These are phyloP conservation scores for Macrobrachium rosenbergii DNA, from an alignment of 1,140 invertebrate species.

Conservation along the genomic window DNA sequence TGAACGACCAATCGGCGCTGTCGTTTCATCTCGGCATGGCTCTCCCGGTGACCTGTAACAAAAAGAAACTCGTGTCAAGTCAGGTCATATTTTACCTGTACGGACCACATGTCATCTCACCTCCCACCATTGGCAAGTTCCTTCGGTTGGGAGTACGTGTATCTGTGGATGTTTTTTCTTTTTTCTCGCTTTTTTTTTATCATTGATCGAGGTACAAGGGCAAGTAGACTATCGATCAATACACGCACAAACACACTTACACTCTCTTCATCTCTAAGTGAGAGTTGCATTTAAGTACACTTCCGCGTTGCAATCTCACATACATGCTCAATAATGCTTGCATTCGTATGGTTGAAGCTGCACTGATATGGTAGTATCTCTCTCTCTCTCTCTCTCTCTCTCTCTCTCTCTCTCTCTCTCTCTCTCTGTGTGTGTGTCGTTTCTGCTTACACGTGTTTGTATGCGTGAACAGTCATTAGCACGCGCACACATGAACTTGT, in stretches of 20 bases:
- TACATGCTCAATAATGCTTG: no score
- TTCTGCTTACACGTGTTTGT: not conserved
- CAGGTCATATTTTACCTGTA: slow-evolving; percentile 24
- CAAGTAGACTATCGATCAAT: no score
- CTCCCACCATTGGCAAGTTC: not conserved
- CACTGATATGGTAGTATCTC: not conserved
- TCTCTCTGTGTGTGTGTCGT: not conserved
- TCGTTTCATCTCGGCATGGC: slow-evolving; percentile 16
- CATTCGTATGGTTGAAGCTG: no score
- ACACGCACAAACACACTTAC: no score
- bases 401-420: slow-evolving; percentile 24
- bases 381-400: slow-evolving; percentile 28
- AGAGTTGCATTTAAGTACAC: no score
- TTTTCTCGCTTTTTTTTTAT: not conserved
- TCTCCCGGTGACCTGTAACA: slow-evolving; percentile 56
- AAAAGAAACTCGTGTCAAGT: slow-evolving; percentile 45
- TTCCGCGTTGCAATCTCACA: no score
- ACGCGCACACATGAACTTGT: no score
- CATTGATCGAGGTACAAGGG: no score
- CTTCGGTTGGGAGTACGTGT: not conserved
- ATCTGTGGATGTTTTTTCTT: not conserved
- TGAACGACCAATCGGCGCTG: slow-evolving; percentile 37
- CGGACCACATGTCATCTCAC: not conserved
- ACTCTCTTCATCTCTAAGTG: no score
- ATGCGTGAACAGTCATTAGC: no score